Base-by-base conservation (phyloP, 2,113 vertebrate genomes). In the Stegastes partitus region DNA sequence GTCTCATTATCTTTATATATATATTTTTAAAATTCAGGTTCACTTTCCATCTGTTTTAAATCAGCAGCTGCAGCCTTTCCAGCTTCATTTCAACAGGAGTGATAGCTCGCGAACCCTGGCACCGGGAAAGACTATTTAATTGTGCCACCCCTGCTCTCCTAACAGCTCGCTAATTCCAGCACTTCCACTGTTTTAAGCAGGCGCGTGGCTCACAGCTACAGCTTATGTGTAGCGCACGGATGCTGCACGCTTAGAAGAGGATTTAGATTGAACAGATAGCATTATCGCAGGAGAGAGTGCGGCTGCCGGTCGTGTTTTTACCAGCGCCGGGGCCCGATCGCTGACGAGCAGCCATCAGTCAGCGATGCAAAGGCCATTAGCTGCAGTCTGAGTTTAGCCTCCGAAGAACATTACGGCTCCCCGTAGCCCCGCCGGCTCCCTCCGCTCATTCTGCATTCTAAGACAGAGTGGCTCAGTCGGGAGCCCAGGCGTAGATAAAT, bases 181-280 rank as follows among this genome's bases (percentile, higher is more conserved):
- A 74, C 69, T 25, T 81, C 79, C 78, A 73, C 64, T 47, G 72
- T 68, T 34, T 77, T 75, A 66, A 74, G 72, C 73, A 50, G 79
- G 42, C 68, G 21, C 54, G 9, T 39, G 66, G 83, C 85, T 87
- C 73, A 18, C 50, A 69, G 81, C 83, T 59, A 26, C 74, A 72
- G 77, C 58, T 79, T 77, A 64, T 51, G 79, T 64, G 79, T 37
- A 34, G 56, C 56, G 64, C 45, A 56, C 5, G 80, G 70, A 64
- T 74, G 87, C 71, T 10, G 74, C 25, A 80, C 61, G 53, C 71
- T 71, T 64, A 21, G 74, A 65, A 69, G 81, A 55, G 87, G 89
- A 82, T 92, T 91, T 88, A 81, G 85, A 92, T 92, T 55, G 83
- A 86, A 86, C 71, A 39, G 85, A 91, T 83, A 88, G 82, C 70